Evolutionary conservation across 2,113 vertebrate species (phyloP).

Genomic region (Spermophilus dauricus): DNA sequence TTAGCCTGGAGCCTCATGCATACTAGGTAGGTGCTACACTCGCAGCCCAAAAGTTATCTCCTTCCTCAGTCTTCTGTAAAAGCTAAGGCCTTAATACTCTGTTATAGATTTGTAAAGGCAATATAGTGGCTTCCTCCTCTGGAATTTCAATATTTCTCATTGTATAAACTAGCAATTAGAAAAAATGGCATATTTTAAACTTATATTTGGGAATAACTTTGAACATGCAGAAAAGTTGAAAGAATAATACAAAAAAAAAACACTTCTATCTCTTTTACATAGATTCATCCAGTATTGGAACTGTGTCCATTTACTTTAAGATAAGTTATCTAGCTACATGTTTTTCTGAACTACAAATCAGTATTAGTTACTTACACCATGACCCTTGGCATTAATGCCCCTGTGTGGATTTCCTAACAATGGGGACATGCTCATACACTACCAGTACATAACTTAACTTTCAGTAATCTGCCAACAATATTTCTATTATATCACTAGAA

Average conservation of each 20-base stretch:
- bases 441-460: background rate
- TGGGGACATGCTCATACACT: background rate
- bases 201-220: conserved; percentile 41
- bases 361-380: background rate
- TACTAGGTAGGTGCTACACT: too few relatives aligned
- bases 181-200: background rate
- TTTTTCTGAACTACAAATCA: background rate
- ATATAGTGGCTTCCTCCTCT: background rate
- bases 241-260: background rate
- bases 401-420: background rate
- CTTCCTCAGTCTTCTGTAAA: background rate
- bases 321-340: background rate
- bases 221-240: background rate
- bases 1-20: too few relatives aligned
- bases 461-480: background rate
- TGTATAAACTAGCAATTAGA: background rate
- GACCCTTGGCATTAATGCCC: background rate
- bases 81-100: background rate
- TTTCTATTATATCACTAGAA: background rate
- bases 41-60: background rate
- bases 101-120: background rate
- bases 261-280: background rate
- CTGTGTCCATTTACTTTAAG: background rate
- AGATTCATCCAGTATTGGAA: background rate
- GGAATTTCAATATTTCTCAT: background rate